Evolutionary conservation across 2,888 invertebrate species (phyloP), one percentile per base, ranked within the genome.

Genomic region (Xestia rhomboidea): DNA sequence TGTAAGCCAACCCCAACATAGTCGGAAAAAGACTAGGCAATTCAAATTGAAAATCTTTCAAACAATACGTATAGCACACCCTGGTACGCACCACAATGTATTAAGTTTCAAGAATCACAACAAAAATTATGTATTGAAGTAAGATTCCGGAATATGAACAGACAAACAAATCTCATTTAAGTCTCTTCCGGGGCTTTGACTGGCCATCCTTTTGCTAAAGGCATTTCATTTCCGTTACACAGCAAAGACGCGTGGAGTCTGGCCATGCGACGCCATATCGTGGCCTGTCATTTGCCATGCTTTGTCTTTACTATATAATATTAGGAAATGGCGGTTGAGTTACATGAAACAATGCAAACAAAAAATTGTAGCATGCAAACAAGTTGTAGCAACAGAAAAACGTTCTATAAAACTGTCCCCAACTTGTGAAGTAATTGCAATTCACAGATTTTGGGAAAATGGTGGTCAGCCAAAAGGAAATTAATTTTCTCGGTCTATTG

Each of bases 211-310:
- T 86, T 86, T 74, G 89, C 89, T 88, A 78, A 81, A 76, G 87
- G 90, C 88, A 74, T 73, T 84, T 92, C 91, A 95, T 95, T 95
- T 95, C 95, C 95, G 93, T 70, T 79, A 46, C 21, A 54, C 54
- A 63, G 72, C 81, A 88, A 79, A 79, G 81, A 81, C 68, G 63
- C 68, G 76, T 71, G 67, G n/a, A 51, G 46, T 77, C 76, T 83
- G 75, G 75, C 75, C 54, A 76, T 30, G 51, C 46, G 76, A 41
- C 41, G 34, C 54, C 24, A 67, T 66, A 78, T 63, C 27, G 60
- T 44, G 18, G 49, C 62, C 68, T 88, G 84, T 81, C 87, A 78
- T 68, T 79, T 73, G 63, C 83, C 77, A 27, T 73, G 75, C 27
- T 68, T 76, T 79, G 71, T 71, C 21, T 69, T 13, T 63, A 27